Percentiles rank a stretch among this genome's conserved stretches.
Conservation (phyloP, 2,797 vertebrate species). For the Cynodonichthys magdalenae region DNA sequence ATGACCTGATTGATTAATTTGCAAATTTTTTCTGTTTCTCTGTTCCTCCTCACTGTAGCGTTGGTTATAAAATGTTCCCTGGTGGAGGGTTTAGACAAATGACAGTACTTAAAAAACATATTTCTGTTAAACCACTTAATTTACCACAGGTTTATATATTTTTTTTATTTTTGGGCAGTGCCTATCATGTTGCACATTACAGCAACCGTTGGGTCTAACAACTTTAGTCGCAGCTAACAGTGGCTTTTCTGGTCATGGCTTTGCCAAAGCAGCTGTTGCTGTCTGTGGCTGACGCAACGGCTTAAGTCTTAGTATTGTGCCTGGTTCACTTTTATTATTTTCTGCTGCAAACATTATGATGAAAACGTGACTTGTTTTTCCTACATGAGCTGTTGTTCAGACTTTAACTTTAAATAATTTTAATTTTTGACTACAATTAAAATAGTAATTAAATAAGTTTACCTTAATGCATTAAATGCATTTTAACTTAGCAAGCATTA, state of each 20-base stretch:
- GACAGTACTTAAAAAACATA: not conserved
- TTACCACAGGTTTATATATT: not conserved
- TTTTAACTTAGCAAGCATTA: no score
- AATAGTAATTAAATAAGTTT: no score
- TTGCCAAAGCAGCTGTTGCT: slow-evolving; percentile 1
- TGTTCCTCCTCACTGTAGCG: not conserved
- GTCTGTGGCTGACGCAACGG: not conserved
- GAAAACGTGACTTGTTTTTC: not conserved
- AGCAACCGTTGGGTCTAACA: not conserved
- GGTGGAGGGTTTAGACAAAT: not conserved
- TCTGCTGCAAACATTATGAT: not conserved
- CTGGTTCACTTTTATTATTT: not conserved
- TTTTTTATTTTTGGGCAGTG: not conserved
- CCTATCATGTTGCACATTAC: not conserved
- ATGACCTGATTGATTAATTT: no score
- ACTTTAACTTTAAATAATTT: no score
- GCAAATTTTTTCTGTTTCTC: not conserved
- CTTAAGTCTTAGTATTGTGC: not conserved
- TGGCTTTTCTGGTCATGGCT: not conserved
- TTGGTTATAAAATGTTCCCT: no score
- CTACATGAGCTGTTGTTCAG: no score
- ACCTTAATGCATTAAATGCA: no score
- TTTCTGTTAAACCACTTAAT: not conserved
- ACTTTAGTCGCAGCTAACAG: not conserved
- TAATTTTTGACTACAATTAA: no score